phyloP scores from a whole-genome alignment of 2,797 vertebrate genomes.

The Crenichthys baileyi region DNA sequence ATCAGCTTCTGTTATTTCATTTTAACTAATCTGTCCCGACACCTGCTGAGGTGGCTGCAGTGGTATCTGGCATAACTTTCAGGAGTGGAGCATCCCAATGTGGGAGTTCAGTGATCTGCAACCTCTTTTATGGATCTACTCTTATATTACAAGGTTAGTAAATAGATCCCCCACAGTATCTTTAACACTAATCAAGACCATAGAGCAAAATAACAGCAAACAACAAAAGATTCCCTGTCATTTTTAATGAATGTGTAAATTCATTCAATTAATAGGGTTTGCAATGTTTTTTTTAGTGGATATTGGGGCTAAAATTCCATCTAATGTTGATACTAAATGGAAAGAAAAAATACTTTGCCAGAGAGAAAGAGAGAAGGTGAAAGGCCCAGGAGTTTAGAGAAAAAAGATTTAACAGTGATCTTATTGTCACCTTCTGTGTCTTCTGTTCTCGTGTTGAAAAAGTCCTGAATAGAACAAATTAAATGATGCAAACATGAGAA shows the following conservation, averaged over 20 bases:
- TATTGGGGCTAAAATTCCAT: slow-evolving; percentile 6
- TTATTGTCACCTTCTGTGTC: slow-evolving; percentile 31
- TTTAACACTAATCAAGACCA: not conserved
- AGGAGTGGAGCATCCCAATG: not conserved
- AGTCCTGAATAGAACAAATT: slow-evolving; percentile 45
- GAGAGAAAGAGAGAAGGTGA: slow-evolving; percentile 5
- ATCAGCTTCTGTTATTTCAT: slow-evolving; percentile 14
- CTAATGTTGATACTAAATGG: slow-evolving; percentile 19
- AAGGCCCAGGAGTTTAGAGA: slow-evolving; percentile 16
- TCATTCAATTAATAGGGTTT: slow-evolving; percentile 31
- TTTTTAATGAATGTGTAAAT: slow-evolving; percentile 41
- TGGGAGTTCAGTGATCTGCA: slow-evolving; percentile 4
- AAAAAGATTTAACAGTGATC: slow-evolving; percentile 46
- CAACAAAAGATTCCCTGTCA: slow-evolving; percentile 38
- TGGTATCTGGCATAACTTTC: slow-evolving; percentile 30
- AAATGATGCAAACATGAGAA: slow-evolving; percentile 60
- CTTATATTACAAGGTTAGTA: not conserved
- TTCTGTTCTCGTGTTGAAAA: slow-evolving; percentile 43
- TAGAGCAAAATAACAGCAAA: not conserved
- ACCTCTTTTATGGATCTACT: not conserved
- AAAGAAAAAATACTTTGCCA: slow-evolving; percentile 27
- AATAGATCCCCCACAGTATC: not conserved
- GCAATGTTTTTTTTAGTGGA: not conserved
- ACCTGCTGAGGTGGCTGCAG: slow-evolving; percentile 26
- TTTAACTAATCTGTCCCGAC: slow-evolving; percentile 23